Evolutionary conservation across 2,797 vertebrate species (phyloP).

Genomic region (Pangasius mekongensis): DNA sequence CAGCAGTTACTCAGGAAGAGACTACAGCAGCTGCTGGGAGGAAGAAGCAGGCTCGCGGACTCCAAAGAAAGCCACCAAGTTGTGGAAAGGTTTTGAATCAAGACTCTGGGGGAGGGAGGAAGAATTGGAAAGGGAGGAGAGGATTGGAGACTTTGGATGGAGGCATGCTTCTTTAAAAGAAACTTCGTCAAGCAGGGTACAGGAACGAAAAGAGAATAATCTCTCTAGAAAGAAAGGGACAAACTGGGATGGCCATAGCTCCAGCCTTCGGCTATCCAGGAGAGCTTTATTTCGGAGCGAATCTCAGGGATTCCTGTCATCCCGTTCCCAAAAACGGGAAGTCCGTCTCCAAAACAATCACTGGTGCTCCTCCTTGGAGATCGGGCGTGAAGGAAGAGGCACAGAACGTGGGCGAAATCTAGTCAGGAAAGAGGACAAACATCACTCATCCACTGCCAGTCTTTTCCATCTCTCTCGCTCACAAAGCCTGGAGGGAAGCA

Average conservation of each 20-base stretch:
- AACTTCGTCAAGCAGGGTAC: conserved; percentile 64
- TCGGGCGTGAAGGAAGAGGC: conserved; percentile 68
- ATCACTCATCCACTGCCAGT: conserved; percentile 77
- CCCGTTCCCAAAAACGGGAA: conserved; percentile 65
- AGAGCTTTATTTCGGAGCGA: conserved; percentile 78
- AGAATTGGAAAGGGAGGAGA: conserved; percentile 71
- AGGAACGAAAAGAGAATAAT: conserved; percentile 66
- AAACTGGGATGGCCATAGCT: conserved; percentile 72
- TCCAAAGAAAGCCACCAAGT: conserved; percentile 68
- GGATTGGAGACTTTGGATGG: conserved; percentile 70
- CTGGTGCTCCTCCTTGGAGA: conserved; percentile 83
- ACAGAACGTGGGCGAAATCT: conserved; percentile 57
- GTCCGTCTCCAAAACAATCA: conserved; percentile 65
- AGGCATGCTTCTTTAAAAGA: conserved; percentile 67
- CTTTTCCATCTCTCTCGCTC: conserved; percentile 79
- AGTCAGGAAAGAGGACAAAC: conserved; percentile 68
- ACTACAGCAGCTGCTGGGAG: conserved; percentile 70
- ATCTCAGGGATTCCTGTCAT: conserved; percentile 77
- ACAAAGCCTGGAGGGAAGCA: conserved; percentile 79
- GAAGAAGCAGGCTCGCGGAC: conserved; percentile 61
- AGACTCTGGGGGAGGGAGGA: conserved; percentile 75
- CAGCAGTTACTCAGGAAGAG: conserved; percentile 76
- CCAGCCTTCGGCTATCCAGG: conserved; percentile 74
- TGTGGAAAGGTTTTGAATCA: conserved; percentile 78
- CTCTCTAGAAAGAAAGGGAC: conserved; percentile 69